These are phyloP conservation scores for Cylloceria caligata DNA, from an alignment of 2,888 invertebrate genomes.

Conservation along the genomic window DNA sequence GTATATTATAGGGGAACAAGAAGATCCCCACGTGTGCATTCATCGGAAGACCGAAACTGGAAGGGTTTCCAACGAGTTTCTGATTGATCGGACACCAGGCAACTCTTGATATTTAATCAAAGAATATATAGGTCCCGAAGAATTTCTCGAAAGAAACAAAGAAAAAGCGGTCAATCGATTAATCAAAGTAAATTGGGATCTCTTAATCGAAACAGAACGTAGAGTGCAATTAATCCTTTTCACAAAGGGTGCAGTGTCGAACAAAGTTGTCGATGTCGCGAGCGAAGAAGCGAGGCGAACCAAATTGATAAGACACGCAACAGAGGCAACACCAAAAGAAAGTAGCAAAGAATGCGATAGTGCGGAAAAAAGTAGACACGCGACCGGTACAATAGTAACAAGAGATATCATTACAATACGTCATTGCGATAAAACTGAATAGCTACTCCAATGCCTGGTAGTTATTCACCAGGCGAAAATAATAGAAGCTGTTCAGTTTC, in stretches of 20 bases:
- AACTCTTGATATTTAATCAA: slow-evolving; percentile 53
- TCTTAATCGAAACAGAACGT: background rate
- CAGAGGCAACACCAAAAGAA: slow-evolving; percentile 3
- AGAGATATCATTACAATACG: background rate
- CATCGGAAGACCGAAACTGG: slow-evolving; percentile 44
- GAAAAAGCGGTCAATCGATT: slow-evolving; percentile 45
- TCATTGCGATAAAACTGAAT: background rate
- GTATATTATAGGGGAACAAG: slow-evolving; percentile 2
- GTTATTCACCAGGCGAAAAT: background rate
- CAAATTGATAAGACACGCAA: slow-evolving; percentile 4
- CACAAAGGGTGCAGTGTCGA: slow-evolving; percentile 10
- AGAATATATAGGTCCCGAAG: slow-evolving; percentile 20
- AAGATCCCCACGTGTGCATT: slow-evolving; percentile 31
- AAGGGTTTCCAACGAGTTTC: slow-evolving; percentile 41
- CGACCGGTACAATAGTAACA: slow-evolving; percentile 74
- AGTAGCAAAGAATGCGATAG: slow-evolving; percentile 75
- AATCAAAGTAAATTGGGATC: slow-evolving; percentile 2
- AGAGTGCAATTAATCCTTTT: slow-evolving; percentile 22
- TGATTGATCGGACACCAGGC: slow-evolving; percentile 56
- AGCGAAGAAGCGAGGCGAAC: slow-evolving; percentile 3
- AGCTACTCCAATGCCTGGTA: no score
- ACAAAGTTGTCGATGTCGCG: slow-evolving; percentile 4
- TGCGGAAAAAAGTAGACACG: slow-evolving; percentile 78
- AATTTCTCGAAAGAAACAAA: background rate
- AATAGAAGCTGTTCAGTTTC: no score